Evolutionary conservation across 2,113 vertebrate species (phyloP).

Genomic region (Hymenochirus boettgeri): DNA sequence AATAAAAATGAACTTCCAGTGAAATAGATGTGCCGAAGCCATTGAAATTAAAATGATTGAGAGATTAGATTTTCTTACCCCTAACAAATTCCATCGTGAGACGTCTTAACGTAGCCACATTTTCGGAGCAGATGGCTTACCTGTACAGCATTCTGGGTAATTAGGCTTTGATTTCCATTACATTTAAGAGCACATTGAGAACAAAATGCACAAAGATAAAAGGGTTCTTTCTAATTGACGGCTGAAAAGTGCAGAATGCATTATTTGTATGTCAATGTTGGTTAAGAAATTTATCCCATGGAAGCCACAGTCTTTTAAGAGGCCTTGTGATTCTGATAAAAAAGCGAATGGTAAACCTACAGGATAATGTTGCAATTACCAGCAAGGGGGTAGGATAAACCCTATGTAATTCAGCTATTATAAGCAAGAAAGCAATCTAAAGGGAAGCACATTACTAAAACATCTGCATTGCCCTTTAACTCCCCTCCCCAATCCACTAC

Average conservation of each 20-base stretch:
- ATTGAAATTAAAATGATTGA: not conserved
- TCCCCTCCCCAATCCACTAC: too few relatives aligned
- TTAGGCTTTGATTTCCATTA: conserved; percentile 38
- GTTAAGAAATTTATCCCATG: conserved; percentile 16
- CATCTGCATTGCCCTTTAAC: too few relatives aligned
- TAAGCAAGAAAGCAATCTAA: too few relatives aligned
- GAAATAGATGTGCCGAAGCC: conserved; percentile 1
- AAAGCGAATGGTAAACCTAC: too few relatives aligned
- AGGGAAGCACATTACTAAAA: too few relatives aligned
- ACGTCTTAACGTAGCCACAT: conserved; percentile 28
- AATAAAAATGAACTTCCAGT: conserved; percentile 20
- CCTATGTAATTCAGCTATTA: too few relatives aligned
- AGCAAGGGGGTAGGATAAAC: too few relatives aligned
- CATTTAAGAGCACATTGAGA: conserved; percentile 34
- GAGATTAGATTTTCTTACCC: not conserved
- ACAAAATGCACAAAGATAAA: conserved; percentile 27
- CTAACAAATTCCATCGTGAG: conserved; percentile 6
- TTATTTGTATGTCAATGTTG: conserved; percentile 22
- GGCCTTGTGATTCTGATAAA: conserved; percentile 1
- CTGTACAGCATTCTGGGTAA: conserved; percentile 26
- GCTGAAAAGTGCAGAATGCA: conserved; percentile 16
- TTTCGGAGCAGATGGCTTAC: conserved; percentile 27
- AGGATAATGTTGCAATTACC: too few relatives aligned
- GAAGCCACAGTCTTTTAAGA: conserved; percentile 6
- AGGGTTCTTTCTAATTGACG: conserved; percentile 24